Conservation (phyloP, 2,113 vertebrate species). For the Helogale parvula region DNA sequence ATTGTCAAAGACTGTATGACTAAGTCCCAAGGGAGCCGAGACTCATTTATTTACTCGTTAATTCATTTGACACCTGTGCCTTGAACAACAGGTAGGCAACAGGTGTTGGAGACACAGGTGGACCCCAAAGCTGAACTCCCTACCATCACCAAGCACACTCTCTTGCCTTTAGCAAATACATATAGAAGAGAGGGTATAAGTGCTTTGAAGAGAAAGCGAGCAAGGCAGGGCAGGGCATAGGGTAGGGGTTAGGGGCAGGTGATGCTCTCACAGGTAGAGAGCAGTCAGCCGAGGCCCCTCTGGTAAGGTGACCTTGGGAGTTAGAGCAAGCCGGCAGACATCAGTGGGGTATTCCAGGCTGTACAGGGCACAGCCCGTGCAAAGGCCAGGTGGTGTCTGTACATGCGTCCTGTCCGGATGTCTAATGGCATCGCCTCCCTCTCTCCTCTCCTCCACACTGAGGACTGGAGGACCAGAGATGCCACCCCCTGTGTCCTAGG, state of each 20-base stretch:
- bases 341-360: neutral
- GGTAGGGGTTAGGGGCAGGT: neutral
- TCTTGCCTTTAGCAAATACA: neutral
- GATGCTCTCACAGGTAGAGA: neutral
- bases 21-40: neutral
- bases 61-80: neutral
- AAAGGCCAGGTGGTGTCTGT: neutral
- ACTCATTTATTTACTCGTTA: neutral
- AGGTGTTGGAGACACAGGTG: neutral
- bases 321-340: rapidly evolving
- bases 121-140: neutral
- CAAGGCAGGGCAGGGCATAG: neutral
- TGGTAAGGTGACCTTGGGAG: neutral
- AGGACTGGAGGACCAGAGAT: neutral
- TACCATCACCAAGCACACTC: neutral
- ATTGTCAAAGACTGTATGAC: neutral
- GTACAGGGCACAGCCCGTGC: neutral
- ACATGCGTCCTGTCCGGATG: rapidly evolving
- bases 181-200: neutral
- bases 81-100: neutral
- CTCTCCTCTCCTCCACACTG: neutral
- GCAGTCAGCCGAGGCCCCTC: neutral
- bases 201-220: neutral
- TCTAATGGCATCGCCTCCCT: neutral
- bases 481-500: too few species aligned